A percentile compares a stretch with the other conserved stretches of the same genome.
phyloP scores from a whole-genome alignment of 35 echinoderm and acorn worm species.

The Apostichopus californicus region DNA sequence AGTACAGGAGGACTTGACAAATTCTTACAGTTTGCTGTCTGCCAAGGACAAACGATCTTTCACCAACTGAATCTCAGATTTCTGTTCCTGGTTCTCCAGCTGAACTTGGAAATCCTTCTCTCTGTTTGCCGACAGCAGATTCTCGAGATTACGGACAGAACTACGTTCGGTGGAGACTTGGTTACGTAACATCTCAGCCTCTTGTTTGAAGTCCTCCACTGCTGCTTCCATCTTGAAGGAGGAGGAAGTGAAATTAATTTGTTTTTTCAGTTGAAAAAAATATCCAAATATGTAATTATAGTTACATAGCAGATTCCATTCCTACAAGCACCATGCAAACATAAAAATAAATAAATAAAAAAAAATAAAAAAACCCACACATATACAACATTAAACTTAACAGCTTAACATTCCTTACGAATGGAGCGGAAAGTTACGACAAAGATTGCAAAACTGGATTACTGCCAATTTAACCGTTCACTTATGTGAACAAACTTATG shows the following conservation, averaged over 20 bases:
- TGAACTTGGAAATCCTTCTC: slow-evolving; percentile 98
- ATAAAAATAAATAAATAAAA: too few relatives aligned
- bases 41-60: slow-evolving; percentile 89
- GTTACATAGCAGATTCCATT: too few relatives aligned
- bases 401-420: too few relatives aligned
- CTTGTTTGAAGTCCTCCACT: slow-evolving; percentile 80
- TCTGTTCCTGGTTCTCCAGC: slow-evolving; percentile 93
- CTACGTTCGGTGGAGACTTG: slow-evolving; percentile 75
- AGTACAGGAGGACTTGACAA: not conserved
- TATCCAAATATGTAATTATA: not conserved
- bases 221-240: slow-evolving; percentile 59
- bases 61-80: slow-evolving; percentile 91
- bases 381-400: too few relatives aligned
- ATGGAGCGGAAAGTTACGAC: too few relatives aligned
- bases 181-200: slow-evolving; percentile 81
- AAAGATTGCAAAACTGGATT: too few relatives aligned
- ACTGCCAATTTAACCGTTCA: too few relatives aligned
- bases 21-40: slow-evolving; percentile 94
- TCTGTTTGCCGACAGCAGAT: slow-evolving; percentile 72
- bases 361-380: too few relatives aligned
- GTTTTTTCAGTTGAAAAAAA: not conserved
- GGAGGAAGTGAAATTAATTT: not conserved
- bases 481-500: too few relatives aligned
- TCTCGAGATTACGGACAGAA: slow-evolving; percentile 87
- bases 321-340: too few relatives aligned